Conservation (phyloP, 2,797 vertebrate genomes). For the Syngnathus rostellatus region DNA sequence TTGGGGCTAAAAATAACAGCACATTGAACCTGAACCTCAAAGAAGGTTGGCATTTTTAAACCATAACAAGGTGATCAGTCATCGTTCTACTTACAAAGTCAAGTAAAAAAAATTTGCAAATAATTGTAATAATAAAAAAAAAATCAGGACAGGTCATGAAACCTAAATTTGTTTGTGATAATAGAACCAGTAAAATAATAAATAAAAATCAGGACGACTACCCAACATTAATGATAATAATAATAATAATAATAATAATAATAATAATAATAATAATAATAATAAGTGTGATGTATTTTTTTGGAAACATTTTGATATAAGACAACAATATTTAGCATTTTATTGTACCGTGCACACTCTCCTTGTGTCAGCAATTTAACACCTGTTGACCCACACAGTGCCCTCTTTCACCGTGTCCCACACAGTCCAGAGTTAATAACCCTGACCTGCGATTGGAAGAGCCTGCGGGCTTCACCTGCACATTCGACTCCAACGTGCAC, state of each 20-base stretch:
- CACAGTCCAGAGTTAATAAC: slow-evolving; percentile 49
- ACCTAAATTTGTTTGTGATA: no score
- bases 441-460: slow-evolving; percentile 50
- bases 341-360: neutral
- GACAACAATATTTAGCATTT: neutral
- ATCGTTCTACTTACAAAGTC: no score
- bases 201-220: no score
- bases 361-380: neutral
- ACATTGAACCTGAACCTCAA: slow-evolving; percentile 38
- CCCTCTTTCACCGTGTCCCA: slow-evolving; percentile 17
- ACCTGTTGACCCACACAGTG: slow-evolving; percentile 43
- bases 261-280: no score
- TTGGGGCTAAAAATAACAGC: slow-evolving; percentile 54
- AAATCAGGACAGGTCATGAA: no score
- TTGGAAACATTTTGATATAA: neutral
- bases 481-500: slow-evolving; percentile 14
- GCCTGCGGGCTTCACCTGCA: slow-evolving; percentile 65
- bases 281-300: neutral
- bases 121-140: no score
- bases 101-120: no score
- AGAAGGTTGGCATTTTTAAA: neutral
- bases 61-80: neutral
- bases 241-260: no score
- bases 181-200: no score
- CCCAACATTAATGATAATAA: no score